Conservation (phyloP, 2,888 invertebrate genomes). For the Tiliacea aurago region DNA sequence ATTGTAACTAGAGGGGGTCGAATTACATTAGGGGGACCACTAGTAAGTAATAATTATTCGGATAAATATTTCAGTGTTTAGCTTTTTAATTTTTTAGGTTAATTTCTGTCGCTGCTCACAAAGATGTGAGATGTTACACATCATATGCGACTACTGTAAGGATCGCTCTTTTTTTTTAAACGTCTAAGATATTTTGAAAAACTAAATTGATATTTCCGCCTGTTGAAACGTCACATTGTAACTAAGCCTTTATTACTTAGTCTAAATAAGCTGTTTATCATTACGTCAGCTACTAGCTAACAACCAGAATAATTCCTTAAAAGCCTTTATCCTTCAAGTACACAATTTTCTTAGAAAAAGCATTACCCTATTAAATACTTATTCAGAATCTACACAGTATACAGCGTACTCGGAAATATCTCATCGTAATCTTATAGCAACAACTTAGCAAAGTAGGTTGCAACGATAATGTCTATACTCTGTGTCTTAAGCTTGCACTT, state of each 20-base stretch:
- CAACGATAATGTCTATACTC: conserved; percentile 13
- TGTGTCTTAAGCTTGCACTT: conserved; percentile 27
- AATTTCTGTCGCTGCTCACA: too few species aligned
- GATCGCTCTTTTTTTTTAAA: too few species aligned
- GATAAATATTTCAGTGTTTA: too few species aligned
- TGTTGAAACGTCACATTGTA: background rate
- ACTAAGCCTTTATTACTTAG: too few species aligned
- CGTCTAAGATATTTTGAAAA: too few species aligned
- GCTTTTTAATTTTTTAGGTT: too few species aligned
- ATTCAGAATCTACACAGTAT: conserved; percentile 19
- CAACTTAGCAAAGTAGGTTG: conserved; percentile 35
- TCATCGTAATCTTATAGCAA: conserved; percentile 50
- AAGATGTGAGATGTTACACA: too few species aligned
- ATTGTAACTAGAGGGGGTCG: too few species aligned
- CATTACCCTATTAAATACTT: conserved; percentile 16
- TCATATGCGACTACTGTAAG: too few species aligned
- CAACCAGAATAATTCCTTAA: background rate
- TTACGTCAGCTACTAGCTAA: background rate
- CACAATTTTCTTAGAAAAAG: background rate
- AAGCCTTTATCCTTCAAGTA: background rate
- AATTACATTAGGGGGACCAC: too few species aligned
- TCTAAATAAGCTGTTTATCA: background rate
- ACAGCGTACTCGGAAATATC: conserved; percentile 31
- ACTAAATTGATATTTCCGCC: background rate
- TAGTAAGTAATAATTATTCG: too few species aligned